Evolutionary conservation across 1,140 invertebrate genomes (phyloP), one percentile per base, ranked within the genome.

Genomic region (Zophobas atratus): DNA sequence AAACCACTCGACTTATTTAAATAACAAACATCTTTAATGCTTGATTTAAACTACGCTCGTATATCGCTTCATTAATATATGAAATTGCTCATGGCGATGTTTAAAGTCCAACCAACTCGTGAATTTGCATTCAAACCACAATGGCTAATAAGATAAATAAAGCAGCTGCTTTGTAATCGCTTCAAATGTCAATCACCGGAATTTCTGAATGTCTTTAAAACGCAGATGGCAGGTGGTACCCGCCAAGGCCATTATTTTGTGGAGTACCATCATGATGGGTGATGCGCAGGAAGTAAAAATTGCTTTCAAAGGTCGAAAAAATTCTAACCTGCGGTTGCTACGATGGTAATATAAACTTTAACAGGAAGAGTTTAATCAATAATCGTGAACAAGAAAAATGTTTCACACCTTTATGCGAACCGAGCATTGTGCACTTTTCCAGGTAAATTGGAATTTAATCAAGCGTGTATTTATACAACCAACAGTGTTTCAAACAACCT

Each of bases 1-100:
- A 60, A 60, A 60, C 56, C 56, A 60, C 33, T 46, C 43, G 56
- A 60, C 56, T 60, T 60, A 60, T 60, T 60, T 60, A 60, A 60
- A 60, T 60, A 60, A 60, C 33, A 35, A 60, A 60, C 56, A 60
- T 8, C 34, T 60, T n/a, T 57, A 35, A 57, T 33, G 55, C 20
- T 33, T 33, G 55, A 4, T 57, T 33, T 34, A 57, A 56, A 56
- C n/a, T 60, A 34, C 32, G 53, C 32, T 55, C 53, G 35, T 35
- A 57, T 57, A 46, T 57, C 6, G 55, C 55, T 38, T 60, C 35
- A 60, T 60, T 60, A 38, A 38, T 60, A 35, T 36, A 39, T 39
- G 33, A 60, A 39, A 60, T 60, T 60, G 56, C 56, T 39, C 56
- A n/a, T 36, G 36, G 56, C 56, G 35, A 60, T 39, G 56, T 60